Base-by-base conservation (phyloP, 2,888 invertebrate genomes). In the Microplitis manilae region DNA sequence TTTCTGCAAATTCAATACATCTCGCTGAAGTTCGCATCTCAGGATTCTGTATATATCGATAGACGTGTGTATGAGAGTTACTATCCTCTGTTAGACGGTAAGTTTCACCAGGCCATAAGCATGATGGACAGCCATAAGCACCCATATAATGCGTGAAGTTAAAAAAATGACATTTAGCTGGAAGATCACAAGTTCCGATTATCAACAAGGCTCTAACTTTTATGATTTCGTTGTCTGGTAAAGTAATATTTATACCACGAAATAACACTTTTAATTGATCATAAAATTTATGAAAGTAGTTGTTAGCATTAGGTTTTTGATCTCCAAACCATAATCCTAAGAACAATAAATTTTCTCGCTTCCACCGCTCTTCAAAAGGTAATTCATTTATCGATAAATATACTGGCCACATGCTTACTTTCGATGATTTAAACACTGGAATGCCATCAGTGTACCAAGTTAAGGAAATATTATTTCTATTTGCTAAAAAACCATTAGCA, bases 391-490 rank as follows among this genome's bases (percentile, higher is more conserved):
- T 76, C 5, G 50, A 39, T 39, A 69, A 73, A 68, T 69, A 78
- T 17, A 73, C 59, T 38, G 76, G 68, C 76, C 76, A 78, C 17
- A 76, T 61, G 17, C 69, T 78, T 20, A 17, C 69, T 69, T 60
- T 73, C 1, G 59, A 41, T 39, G 78, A 76, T 73, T 73, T 78
- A 40, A 73, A 77, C 6, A 77, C 68, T 20, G 68, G 72, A 7
- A 61, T 72, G 8, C 73, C 76, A 39, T 72, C 73, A 13, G 76
- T 67, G 20, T 76, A 73, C 76, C 76, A 76, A 68, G 60, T 72
- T 13, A 78, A 78, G 4, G 75, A 78, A 41, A 78, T 60, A 70
- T 74, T 77, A 67, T 65, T 61, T 38, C n/a, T 70, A 73, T 79
- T 65, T 9, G 17, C 13, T 20, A 61, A 60, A n/a, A 60, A 67